phyloP scores from a whole-genome alignment of 1,140 invertebrate genomes.

The Drosophila fuyamai region DNA sequence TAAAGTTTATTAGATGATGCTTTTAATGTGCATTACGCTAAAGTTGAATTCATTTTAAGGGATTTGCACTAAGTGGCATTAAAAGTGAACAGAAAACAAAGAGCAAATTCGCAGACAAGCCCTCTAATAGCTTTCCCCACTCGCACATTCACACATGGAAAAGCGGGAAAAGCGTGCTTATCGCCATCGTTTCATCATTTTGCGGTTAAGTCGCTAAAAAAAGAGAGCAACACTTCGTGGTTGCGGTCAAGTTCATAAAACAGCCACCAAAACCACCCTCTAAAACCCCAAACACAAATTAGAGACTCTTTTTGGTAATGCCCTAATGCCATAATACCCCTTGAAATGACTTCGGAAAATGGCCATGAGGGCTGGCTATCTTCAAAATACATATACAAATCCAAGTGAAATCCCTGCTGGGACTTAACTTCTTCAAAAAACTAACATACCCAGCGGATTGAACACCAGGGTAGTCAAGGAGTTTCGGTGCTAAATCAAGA shows the following conservation, averaged over 20 bases:
- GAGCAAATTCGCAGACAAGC: constrained; percentile 65
- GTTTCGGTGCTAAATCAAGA: constrained; percentile 76
- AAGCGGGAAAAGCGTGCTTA: constrained; percentile 53
- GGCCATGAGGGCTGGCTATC: background rate
- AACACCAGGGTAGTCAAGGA: constrained; percentile 18
- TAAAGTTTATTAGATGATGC: constrained; percentile 5
- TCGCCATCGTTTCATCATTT: constrained; percentile 79
- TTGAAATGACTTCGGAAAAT: constrained; percentile 1
- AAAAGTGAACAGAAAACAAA: constrained; percentile 49
- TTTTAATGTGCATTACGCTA: constrained; percentile 16
- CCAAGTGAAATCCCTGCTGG: background rate
- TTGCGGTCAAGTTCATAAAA: constrained; percentile 82
- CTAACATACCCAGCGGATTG: background rate
- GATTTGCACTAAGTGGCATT: constrained; percentile 72
- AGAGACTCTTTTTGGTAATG: constrained; percentile 28
- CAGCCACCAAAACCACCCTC: constrained; percentile 32
- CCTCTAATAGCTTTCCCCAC: constrained; percentile 77
- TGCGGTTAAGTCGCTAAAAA: constrained; percentile 77
- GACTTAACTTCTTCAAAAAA: background rate
- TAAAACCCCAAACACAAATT: constrained; percentile 30
- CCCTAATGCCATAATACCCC: constrained; percentile 19
- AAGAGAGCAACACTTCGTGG: constrained; percentile 66
- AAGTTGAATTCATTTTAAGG: constrained; percentile 72
- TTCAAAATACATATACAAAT: background rate
- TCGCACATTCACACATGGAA: constrained; percentile 9